phyloP scores from a whole-genome alignment of 2,113 vertebrate genomes.

The Toxotes jaculatrix region DNA sequence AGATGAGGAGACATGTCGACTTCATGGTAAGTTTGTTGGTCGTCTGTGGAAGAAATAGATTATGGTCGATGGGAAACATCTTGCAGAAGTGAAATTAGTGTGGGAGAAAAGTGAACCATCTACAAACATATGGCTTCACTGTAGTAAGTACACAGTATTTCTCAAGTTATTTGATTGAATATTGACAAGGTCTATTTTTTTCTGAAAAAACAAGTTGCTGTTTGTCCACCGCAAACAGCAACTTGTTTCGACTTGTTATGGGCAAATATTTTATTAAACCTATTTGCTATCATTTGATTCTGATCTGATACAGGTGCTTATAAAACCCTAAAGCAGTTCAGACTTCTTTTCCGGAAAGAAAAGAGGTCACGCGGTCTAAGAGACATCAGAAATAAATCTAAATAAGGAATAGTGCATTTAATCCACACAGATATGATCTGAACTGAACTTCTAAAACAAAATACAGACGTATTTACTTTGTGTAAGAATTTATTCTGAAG shows the following conservation, averaged over 20 bases:
- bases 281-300: background rate
- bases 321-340: background rate
- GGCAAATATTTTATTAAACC: background rate
- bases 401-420: background rate
- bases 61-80: background rate
- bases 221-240: background rate
- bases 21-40: slow-evolving; percentile 82
- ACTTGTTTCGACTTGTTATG: background rate
- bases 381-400: background rate
- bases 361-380: background rate
- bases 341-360: background rate
- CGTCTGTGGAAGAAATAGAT: slow-evolving; percentile 58
- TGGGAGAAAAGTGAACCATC: background rate
- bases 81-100: too few relatives aligned
- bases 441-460: background rate
- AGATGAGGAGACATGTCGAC: slow-evolving; percentile 80
- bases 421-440: background rate
- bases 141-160: background rate
- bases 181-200: background rate
- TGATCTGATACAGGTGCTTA: background rate
- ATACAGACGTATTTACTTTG: background rate
- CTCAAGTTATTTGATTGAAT: background rate
- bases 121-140: background rate
- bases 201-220: background rate
- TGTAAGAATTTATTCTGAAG: background rate